phyloP scores from a whole-genome alignment of 2,888 invertebrate genomes.

The Chrysolina haemoptera region DNA sequence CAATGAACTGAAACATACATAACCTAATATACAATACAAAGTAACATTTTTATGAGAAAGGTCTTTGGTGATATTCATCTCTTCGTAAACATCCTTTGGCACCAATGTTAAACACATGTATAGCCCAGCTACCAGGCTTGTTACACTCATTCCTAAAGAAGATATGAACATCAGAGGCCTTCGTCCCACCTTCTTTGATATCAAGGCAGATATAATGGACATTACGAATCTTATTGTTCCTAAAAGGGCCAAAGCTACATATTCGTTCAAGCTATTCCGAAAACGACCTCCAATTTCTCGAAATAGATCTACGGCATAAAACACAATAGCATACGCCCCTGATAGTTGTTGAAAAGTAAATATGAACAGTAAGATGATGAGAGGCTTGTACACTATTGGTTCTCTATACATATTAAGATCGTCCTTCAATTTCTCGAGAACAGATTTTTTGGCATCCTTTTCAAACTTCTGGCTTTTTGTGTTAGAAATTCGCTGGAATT shows the following conservation, averaged over 20 bases:
- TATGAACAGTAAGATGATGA: conserved; percentile 69
- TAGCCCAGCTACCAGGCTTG: conserved; percentile 67
- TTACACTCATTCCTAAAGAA: conserved; percentile 72
- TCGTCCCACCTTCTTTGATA: conserved; percentile 71
- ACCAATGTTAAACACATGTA: conserved; percentile 59
- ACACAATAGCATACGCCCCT: conserved; percentile 74
- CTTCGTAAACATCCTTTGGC: conserved; percentile 56
- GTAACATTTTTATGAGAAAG: conserved; percentile 66
- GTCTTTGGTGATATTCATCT: conserved; percentile 56
- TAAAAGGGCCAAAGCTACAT: conserved; percentile 70
- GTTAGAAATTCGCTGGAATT: conserved; percentile 56
- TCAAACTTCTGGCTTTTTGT: conserved; percentile 40
- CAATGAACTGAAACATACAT: conserved; percentile 72
- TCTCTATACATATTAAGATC: conserved; percentile 58
- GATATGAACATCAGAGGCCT: conserved; percentile 71
- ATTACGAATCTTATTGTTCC: conserved; percentile 72
- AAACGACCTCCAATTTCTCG: conserved; percentile 69
- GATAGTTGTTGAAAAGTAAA: conserved; percentile 74
- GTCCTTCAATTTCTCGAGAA: conserved; percentile 49
- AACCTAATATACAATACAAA: conserved; percentile 70
- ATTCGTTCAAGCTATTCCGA: conserved; percentile 69
- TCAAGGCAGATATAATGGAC: conserved; percentile 70
- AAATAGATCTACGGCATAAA: conserved; percentile 74
- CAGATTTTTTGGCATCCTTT: conserved; percentile 45
- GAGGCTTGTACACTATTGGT: conserved; percentile 72